Base-by-base conservation (phyloP, 1,140 invertebrate genomes). In the Heliconius nattereri region DNA sequence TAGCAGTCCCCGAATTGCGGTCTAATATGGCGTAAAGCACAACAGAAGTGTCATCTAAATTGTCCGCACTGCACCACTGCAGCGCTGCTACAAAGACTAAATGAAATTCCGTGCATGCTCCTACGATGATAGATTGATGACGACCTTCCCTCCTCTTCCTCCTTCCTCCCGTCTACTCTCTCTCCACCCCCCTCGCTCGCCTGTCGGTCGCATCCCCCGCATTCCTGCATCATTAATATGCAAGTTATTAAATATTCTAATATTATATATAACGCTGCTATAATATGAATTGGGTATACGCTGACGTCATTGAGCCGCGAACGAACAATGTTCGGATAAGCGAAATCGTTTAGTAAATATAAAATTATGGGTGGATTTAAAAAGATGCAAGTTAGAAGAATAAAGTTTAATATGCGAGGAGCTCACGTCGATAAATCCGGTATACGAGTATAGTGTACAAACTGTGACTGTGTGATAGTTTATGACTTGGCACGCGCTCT, bases 81-180 rank as follows among this genome's bases (percentile, higher is more conserved):
- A 76, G 78, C 26, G 32, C 66, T 23, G 75, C 35, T 49, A 75
- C 78, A 45, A 76, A 79, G 70, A 79, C 78, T 76, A 79, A 76
- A 79, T 79, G 73, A 79, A 79, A 79, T 79, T 79, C 78, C 78
- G 19, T n/a, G 23, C 78, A 72, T 73, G 76, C 40, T 78, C 23
- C 13, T 45, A 40, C 37, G 73, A 79, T 79, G 78, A 79, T 75
- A 73, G 60, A 75, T 79, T 79, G 54, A 60, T 75, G 78, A 75
- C 40, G 40, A 40, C 57, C 60, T 29, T 26, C 23, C 13, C 60
- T 23, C 7, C n/a, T n/a, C 54, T n/a, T 9, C 7, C 8, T 3
- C 57, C 57, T 3, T 20, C 20, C 20, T n/a, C 20, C 11, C 60
- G 11, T 11, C 60, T 13, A 3, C n/a, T 2, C 9, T 11, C 23